Evolutionary conservation across 2,888 invertebrate species (phyloP).

Genomic region (Conus canariensis): DNA sequence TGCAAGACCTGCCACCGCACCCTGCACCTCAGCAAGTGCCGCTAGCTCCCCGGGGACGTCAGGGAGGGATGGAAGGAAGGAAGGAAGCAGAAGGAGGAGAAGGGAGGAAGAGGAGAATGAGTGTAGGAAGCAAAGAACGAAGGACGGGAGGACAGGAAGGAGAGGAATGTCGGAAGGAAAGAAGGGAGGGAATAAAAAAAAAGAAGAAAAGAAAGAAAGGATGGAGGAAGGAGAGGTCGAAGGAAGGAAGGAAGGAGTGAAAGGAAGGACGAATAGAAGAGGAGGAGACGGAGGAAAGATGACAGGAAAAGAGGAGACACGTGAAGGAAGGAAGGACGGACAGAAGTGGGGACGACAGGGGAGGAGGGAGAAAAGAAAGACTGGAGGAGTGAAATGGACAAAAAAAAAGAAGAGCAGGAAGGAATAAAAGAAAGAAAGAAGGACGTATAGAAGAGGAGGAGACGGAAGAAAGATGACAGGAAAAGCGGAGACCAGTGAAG

Average conservation of each 20-base stretch:
- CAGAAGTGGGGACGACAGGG: no score
- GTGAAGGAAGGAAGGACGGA: neutral
- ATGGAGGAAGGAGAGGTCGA: neutral
- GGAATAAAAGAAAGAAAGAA: neutral
- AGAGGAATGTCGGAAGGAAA: neutral
- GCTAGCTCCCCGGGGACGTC: slow-evolving; percentile 52
- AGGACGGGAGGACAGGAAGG: no score
- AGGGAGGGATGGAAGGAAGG: neutral
- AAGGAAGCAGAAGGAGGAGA: neutral
- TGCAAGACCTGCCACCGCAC: slow-evolving; percentile 89
- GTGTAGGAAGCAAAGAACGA: no score
- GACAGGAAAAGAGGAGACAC: no score
- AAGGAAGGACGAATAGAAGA: neutral
- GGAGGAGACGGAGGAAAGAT: neutral
- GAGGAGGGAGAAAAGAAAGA: neutral
- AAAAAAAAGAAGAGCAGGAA: neutral
- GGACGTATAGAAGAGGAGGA: neutral
- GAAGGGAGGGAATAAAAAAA: neutral
- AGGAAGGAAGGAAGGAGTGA: neutral
- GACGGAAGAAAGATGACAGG: neutral
- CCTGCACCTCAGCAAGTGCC: slow-evolving; percentile 87
- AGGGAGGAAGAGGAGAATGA: neutral
- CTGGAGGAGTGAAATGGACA: neutral
- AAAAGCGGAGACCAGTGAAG: neutral
- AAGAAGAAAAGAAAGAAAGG: neutral